These are phyloP conservation scores for Peromyscus polionotus DNA, from an alignment of 2,113 vertebrate genomes.

Conservation along the genomic window DNA sequence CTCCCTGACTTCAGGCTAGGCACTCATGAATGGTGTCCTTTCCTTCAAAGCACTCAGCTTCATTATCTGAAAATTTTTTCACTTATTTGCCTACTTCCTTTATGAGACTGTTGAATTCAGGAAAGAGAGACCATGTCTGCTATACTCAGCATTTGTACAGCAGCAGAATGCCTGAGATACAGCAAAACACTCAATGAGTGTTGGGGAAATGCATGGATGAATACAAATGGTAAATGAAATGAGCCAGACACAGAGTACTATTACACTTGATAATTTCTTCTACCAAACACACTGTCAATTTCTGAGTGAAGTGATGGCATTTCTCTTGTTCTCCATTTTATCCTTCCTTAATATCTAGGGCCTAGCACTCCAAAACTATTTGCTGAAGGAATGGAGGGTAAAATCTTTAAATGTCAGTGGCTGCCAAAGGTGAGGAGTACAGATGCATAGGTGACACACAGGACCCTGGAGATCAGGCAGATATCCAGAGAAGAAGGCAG, in stretches of 20 bases:
- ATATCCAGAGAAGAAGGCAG: background rate
- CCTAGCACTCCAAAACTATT: constrained; percentile 13
- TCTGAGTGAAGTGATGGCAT: background rate
- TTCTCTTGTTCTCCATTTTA: constrained; percentile 55
- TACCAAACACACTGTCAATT: constrained; percentile 51
- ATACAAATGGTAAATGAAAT: constrained; percentile 72
- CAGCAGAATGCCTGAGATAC: constrained; percentile 48
- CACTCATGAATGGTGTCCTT: background rate
- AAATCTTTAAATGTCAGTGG: background rate
- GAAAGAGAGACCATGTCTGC: background rate
- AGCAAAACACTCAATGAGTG: constrained; percentile 66
- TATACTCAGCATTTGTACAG: background rate
- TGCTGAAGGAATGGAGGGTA: constrained; percentile 17
- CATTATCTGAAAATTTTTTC: background rate
- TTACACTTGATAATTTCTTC: constrained; percentile 63
- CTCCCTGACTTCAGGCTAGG: background rate
- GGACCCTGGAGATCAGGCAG: constrained; percentile 32
- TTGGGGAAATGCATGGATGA: constrained; percentile 64
- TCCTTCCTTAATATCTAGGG: background rate
- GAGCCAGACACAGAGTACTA: constrained; percentile 67
- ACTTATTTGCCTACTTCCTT: constrained; percentile 41
- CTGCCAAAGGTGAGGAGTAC: background rate
- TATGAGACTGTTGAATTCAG: constrained; percentile 26
- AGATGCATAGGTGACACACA: background rate
- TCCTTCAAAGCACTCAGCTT: background rate